Percentiles rank a stretch among this genome's conserved stretches.
These are phyloP conservation scores for Heliconius ismenius DNA, from an alignment of 2,888 invertebrate genomes.

Conservation along the genomic window DNA sequence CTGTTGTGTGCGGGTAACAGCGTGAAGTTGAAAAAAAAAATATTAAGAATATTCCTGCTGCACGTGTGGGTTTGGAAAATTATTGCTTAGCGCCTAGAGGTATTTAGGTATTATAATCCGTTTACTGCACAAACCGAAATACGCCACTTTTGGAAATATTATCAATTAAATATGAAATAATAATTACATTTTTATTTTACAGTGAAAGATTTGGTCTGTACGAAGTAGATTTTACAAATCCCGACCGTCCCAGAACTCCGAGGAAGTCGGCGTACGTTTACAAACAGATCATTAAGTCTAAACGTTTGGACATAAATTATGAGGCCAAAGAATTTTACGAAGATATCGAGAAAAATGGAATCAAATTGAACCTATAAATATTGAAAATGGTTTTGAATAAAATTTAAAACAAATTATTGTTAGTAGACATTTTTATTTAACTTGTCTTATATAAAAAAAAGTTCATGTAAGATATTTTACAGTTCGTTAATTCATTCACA, in stretches of 20 bases:
- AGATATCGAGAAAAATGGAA: slow-evolving; percentile 16
- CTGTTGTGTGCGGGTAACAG: too few relatives aligned
- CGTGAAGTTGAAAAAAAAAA: too few relatives aligned
- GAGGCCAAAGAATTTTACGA: slow-evolving; percentile 55
- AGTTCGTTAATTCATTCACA: too few relatives aligned
- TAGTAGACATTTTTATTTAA: not conserved
- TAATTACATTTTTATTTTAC: slow-evolving; percentile 53
- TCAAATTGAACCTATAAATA: not conserved
- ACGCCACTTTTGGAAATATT: too few relatives aligned
- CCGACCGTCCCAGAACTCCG: slow-evolving; percentile 81
- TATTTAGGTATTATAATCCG: not conserved
- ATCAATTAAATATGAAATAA: too few relatives aligned
- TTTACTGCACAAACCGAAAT: too few relatives aligned
- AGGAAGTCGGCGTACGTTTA: slow-evolving; percentile 83
- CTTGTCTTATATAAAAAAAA: not conserved
- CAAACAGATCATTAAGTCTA: slow-evolving; percentile 72
- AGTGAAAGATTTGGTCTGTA: slow-evolving; percentile 86
- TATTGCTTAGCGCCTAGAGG: not conserved
- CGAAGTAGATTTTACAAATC: slow-evolving; percentile 84
- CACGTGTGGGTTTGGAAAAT: not conserved
- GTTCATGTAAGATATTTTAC: too few relatives aligned
- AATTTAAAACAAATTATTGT: not conserved
- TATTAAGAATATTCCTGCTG: too few relatives aligned
- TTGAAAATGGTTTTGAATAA: not conserved
- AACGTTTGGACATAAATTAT: slow-evolving; percentile 56